phyloP scores from a whole-genome alignment of 2,113 vertebrate species.

The Phylloscopus whistleri region DNA sequence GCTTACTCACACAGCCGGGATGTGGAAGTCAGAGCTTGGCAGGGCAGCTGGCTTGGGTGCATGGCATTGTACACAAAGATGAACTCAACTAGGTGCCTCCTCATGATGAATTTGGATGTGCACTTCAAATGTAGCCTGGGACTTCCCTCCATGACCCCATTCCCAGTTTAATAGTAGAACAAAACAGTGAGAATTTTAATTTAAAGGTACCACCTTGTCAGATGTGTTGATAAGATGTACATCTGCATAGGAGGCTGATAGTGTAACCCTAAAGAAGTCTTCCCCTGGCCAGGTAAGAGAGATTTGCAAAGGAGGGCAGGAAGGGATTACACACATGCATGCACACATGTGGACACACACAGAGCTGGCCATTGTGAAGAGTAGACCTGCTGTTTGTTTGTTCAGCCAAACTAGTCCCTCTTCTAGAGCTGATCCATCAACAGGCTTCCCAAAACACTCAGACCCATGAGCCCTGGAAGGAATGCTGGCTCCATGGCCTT shows the following conservation, averaged over 20 bases:
- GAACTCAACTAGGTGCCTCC: neutral
- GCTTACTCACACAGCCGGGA: neutral
- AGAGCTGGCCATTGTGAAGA: neutral
- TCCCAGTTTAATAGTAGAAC: neutral
- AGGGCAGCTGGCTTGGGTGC: neutral
- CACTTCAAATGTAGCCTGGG: neutral
- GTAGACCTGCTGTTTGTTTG: neutral
- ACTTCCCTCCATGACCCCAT: neutral
- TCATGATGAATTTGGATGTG: neutral
- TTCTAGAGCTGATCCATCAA: neutral
- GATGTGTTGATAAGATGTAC: neutral
- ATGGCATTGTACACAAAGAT: neutral
- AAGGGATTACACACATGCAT: rapidly evolving
- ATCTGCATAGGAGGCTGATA: neutral
- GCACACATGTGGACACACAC: neutral
- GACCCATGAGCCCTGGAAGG: neutral
- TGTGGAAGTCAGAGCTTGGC: neutral
- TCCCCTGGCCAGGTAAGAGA: neutral
- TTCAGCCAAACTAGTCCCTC: neutral
- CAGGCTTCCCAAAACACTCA: neutral
- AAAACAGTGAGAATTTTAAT: neutral
- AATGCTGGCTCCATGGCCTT: neutral
- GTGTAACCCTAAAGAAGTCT: neutral
- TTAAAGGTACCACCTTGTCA: neutral
- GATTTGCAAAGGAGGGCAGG: neutral